These are phyloP conservation scores for Tachypleus tridentatus DNA, from an alignment of 1,140 invertebrate genomes.

Conservation along the genomic window DNA sequence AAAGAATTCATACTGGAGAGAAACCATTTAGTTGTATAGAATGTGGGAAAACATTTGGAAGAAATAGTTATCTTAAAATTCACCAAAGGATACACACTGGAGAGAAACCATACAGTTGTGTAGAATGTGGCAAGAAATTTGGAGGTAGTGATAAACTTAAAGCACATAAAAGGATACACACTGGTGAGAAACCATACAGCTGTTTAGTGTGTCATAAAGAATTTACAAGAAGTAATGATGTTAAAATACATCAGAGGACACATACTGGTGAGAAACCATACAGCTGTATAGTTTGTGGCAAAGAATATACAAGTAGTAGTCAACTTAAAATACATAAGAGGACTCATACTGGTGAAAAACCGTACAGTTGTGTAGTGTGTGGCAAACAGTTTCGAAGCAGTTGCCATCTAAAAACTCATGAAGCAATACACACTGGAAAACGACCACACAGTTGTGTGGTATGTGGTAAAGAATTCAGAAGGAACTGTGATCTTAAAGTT, in stretches of 20 bases:
- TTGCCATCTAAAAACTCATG: not conserved
- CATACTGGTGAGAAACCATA: not conserved
- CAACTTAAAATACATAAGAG: not conserved
- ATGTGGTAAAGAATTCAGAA: not conserved
- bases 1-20: slow-evolving; percentile 31
- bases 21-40: slow-evolving; percentile 37
- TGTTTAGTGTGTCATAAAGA: not conserved
- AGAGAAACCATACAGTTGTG: too few relatives aligned
- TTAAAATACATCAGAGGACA: not conserved
- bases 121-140: too few relatives aligned
- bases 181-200: not conserved
- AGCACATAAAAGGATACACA: not conserved
- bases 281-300: not conserved
- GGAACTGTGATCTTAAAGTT: not conserved
- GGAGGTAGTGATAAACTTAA: too few relatives aligned
- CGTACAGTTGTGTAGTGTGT: not conserved
- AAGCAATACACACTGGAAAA: not conserved
- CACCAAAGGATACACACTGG: too few relatives aligned
- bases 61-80: too few relatives aligned
- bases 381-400: not conserved
- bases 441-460: not conserved
- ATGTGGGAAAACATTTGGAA: slow-evolving; percentile 40
- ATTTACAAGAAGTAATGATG: not conserved
- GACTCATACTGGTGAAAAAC: not conserved
- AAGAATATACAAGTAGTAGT: not conserved